These are phyloP conservation scores for Pectinophora gossypiella DNA, from an alignment of 1,140 invertebrate genomes.

Conservation along the genomic window DNA sequence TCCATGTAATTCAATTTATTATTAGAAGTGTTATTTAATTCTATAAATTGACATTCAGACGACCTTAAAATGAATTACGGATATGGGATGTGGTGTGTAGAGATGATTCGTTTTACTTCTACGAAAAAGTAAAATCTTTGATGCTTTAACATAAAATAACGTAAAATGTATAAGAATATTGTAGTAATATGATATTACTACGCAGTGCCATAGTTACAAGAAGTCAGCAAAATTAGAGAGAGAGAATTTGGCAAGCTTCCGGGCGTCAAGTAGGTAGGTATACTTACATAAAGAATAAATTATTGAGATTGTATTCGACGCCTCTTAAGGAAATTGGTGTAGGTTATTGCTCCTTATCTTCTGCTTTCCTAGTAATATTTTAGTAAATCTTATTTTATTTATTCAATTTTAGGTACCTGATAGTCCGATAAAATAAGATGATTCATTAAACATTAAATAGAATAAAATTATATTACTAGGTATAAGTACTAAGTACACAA, in stretches of 20 bases:
- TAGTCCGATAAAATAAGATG: background rate
- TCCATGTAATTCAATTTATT: too few species aligned
- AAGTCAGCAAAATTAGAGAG: background rate
- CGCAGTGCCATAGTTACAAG: background rate
- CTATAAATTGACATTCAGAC: background rate
- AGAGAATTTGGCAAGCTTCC: slow-evolving; percentile 22
- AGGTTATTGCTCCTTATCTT: too few species aligned
- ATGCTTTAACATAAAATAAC: background rate
- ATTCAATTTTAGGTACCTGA: slow-evolving; percentile 8
- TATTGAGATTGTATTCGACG: slow-evolving; percentile 19
- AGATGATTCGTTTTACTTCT: background rate
- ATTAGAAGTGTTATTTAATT: background rate
- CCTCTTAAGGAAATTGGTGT: slow-evolving; percentile 25
- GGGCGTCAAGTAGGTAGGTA: slow-evolving; percentile 9
- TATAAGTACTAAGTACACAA: background rate
- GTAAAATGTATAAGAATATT: background rate
- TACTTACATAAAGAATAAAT: slow-evolving; percentile 11
- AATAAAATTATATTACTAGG: background rate
- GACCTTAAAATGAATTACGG: background rate
- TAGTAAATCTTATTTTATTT: slow-evolving; percentile 12
- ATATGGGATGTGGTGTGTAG: background rate
- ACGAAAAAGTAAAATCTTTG: background rate
- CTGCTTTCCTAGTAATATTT: slow-evolving; percentile 9
- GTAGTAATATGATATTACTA: background rate
- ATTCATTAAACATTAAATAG: background rate